Base-by-base conservation (phyloP, 2,888 invertebrate species). In the Thyatira batis region DNA sequence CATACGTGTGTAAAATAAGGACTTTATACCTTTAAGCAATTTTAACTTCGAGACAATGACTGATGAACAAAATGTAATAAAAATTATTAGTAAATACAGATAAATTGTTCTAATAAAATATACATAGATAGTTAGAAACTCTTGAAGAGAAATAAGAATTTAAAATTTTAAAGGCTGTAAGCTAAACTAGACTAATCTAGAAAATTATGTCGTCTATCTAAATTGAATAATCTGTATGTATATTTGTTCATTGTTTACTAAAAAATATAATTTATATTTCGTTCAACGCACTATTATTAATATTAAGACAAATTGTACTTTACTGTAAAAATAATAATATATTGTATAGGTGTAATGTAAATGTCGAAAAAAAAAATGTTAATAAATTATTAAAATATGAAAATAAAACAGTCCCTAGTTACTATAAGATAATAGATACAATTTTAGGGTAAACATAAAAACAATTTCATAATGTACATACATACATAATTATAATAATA, bases 31-130 rank as follows among this genome's bases (percentile, higher is more conserved):
- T 13, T 46, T 27, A 27, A 46, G 27, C 20, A 27, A 48, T 55
- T 62, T 57, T 58, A 64, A 55, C 60, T 61, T 68, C 67, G 73
- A 78, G 76, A 71, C 67, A 78, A 76, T 76, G 80, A 80, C 80
- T 80, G 80, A 80, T 75, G 72, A 75, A 76, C 62, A 70, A 71
- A 69, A 61, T 75, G 73, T 77, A 74, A 72, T 59, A 67, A 65
- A 62, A 54, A 67, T 58, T 56, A 51, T 64, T 71, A 73, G 67
- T 45, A 58, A 68, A 68, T 39, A 39, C 39, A 33, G 33, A 33
- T 58, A 64, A 66, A 56, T 63, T 64, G 58, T 72, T 67, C 60
- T 54, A 20, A 60, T 55, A 67, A n/a, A 65, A 39, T 39, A 39
- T 39, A 5, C 39, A 39, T 33, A 59, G 50, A 52, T 69, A 71